These are phyloP conservation scores for Cotesia typhae DNA, from an alignment of 1,140 invertebrate species.

Conservation along the genomic window DNA sequence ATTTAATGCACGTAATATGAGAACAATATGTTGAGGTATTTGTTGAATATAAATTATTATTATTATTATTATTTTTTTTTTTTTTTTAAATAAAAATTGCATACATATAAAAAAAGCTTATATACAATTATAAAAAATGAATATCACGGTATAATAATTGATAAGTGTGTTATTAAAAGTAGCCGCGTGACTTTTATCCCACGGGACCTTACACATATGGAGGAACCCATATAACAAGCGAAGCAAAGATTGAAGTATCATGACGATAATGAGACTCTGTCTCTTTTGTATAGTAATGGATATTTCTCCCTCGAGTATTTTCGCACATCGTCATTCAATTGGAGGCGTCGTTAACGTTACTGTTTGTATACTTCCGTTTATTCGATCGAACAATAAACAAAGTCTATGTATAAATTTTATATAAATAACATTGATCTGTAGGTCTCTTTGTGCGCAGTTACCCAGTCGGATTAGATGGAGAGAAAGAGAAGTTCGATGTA, in stretches of 20 bases:
- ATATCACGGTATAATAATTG: conserved; percentile 30
- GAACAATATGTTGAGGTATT: too few species aligned
- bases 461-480: not conserved
- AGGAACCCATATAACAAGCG: not conserved
- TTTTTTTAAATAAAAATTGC: too few species aligned
- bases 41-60: too few species aligned
- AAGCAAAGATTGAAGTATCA: not conserved
- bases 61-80: too few species aligned
- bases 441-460: too few species aligned
- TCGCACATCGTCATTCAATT: conserved; percentile 50
- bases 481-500: not conserved
- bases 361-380: conserved; percentile 14
- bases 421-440: not conserved
- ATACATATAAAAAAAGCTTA: too few species aligned
- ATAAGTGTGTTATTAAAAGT: conserved; percentile 27
- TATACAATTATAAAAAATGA: conserved; percentile 12
- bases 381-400: conserved; percentile 1
- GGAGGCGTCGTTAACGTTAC: conserved; percentile 43
- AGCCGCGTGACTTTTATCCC: not conserved
- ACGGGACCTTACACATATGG: conserved; percentile 20
- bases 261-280: not conserved
- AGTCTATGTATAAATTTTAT: not conserved
- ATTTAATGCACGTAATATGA: too few species aligned
- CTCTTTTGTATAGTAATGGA: conserved; percentile 3
- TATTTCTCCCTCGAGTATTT: conserved; percentile 44